Conservation (phyloP, 2,113 vertebrate genomes). For the Corvus moneduloides region DNA sequence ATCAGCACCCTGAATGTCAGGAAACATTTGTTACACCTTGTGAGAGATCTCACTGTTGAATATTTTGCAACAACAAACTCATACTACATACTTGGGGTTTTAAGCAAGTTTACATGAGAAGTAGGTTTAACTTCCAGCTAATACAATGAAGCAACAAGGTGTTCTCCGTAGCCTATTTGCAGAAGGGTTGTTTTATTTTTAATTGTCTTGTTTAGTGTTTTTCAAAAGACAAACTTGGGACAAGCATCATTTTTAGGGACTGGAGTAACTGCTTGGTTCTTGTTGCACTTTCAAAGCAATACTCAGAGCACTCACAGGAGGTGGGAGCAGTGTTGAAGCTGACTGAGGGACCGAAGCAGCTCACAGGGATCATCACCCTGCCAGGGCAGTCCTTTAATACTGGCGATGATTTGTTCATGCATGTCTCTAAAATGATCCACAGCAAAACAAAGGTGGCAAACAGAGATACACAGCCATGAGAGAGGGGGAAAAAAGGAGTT, state of each 20-base stretch:
- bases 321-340: slow-evolving; percentile 84
- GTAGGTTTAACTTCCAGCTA: neutral
- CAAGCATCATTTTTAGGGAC: neutral
- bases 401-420: slow-evolving; percentile 96
- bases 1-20: neutral
- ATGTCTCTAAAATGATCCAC: slow-evolving; percentile 82
- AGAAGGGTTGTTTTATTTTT: neutral
- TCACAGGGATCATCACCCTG: slow-evolving; percentile 91
- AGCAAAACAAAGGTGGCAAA: slow-evolving; percentile 32
- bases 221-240: neutral
- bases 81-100: neutral
- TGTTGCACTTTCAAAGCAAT: slow-evolving; percentile 37
- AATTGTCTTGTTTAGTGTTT: neutral
- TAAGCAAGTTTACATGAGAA: neutral
- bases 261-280: neutral
- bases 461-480: slow-evolving; percentile 10
- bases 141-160: neutral
- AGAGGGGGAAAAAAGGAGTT: slow-evolving; percentile 3
- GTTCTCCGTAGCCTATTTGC: neutral
- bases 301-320: slow-evolving; percentile 86
- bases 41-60: neutral
- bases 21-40: neutral
- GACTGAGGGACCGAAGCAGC: slow-evolving; percentile 90
- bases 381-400: slow-evolving; percentile 94
- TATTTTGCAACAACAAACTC: neutral